Percentiles rank a stretch among this genome's conserved stretches.
These are phyloP conservation scores for Peromyscus californicus DNA, from an alignment of 2,113 vertebrate species.

Conservation along the genomic window DNA sequence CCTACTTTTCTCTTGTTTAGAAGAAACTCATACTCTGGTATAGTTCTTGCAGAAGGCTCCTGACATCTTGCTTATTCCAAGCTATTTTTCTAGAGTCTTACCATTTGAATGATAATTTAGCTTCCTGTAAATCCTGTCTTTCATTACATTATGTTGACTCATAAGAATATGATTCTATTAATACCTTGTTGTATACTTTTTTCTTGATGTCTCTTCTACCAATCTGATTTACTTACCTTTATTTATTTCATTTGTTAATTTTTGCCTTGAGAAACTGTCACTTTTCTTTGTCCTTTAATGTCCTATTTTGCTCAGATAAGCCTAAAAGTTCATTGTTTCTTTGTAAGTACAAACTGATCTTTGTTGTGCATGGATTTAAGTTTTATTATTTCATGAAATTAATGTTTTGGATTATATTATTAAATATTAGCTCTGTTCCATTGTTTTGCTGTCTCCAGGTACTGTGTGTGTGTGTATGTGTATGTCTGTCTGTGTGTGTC, in stretches of 20 bases:
- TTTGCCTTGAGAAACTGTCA: not conserved
- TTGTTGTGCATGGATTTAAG: not conserved
- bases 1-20: not conserved
- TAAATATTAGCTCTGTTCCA: not conserved
- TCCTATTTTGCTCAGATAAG: not conserved
- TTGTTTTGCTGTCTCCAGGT: conserved; percentile 2
- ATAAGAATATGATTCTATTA: not conserved
- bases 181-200: not conserved
- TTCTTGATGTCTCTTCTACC: not conserved
- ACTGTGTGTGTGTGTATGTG: not conserved
- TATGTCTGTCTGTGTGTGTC: not conserved
- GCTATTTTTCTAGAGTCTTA: conserved; percentile 28
- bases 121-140: not conserved
- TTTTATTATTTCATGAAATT: conserved; percentile 33
- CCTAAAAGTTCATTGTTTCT: not conserved
- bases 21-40: not conserved
- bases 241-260: not conserved
- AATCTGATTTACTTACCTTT: not conserved
- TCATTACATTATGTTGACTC: not conserved
- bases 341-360: not conserved
- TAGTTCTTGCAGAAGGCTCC: not conserved
- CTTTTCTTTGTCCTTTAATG: not conserved
- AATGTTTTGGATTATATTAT: conserved; percentile 1
- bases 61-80: not conserved
- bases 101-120: not conserved